These are phyloP conservation scores for Squalus acanthias DNA, from an alignment of 2,797 vertebrate genomes.

Conservation along the genomic window DNA sequence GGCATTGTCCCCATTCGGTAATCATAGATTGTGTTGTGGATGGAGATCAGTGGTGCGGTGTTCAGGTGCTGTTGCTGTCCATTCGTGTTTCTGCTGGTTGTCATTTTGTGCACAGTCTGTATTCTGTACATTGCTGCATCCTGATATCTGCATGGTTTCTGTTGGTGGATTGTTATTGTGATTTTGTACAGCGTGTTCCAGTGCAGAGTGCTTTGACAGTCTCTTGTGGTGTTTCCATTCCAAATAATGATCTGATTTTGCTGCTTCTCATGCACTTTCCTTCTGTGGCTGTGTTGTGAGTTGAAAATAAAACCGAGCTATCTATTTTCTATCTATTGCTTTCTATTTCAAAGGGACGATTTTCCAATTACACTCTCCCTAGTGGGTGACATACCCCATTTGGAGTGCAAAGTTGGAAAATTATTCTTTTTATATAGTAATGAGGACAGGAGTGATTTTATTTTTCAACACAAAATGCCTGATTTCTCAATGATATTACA, in stretches of 20 bases:
- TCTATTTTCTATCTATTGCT: neutral
- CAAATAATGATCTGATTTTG: neutral
- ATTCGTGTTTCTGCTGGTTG: neutral
- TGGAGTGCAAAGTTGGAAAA: neutral
- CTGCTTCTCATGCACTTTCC: neutral
- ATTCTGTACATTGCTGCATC: neutral
- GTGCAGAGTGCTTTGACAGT: neutral
- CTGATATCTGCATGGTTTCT: neutral
- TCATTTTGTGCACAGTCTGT: neutral
- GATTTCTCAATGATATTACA: neutral
- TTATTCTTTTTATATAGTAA: neutral
- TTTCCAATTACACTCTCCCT: neutral
- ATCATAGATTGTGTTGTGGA: neutral
- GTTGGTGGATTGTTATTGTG: neutral
- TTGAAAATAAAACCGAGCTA: neutral
- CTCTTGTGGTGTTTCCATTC: neutral
- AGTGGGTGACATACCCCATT: neutral
- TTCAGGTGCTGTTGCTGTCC: neutral
- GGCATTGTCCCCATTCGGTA: neutral
- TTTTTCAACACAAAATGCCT: neutral
- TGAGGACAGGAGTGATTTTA: neutral
- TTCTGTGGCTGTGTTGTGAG: neutral
- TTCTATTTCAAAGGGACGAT: neutral
- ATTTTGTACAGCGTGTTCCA: neutral
- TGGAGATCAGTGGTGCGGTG: neutral